Base-by-base conservation (phyloP, 2,888 invertebrate genomes). In the Acanthacorydalis orientalis region DNA sequence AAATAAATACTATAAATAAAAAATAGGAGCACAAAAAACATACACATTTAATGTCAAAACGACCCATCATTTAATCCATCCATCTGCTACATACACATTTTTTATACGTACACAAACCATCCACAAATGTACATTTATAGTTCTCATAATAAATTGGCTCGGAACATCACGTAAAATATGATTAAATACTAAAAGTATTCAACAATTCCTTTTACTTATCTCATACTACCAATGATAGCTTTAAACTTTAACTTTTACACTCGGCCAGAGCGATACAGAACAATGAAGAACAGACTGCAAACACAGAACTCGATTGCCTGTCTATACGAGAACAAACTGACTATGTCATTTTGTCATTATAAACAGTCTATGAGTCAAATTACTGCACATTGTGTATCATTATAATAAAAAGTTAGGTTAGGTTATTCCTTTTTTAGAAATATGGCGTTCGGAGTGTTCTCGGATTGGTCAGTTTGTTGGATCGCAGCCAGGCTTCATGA, bases 321-420 rank as follows among this genome's bases (percentile, higher is more conserved):
- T 49, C 54, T 62, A 59, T 56, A 57, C 60, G 60, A 63, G 58
- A 60, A 57, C 56, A 55, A 60, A 55, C 55, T 59, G 57, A 61
- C 59, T 61, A 63, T 61, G 64, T 65, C 62, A 66, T 65, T 66
- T 66, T 62, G 64, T 65, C 64, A 65, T 66, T 66, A 66, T 64
- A 57, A 59, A 53, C 49, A 59, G 60, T 63, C 62, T 61, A 64
- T 62, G 59, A 62, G 61, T 61, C 60, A 44, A 42, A 23, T 42
- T 31, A 15, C 12, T 16, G 12, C 12, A 37, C 10, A 12, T 31
- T 12, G 31, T 31, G 42, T 42, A 42, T 42, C 31, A 42, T 42
- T 42, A 42, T 42, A 42, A 12, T 31, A 42, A 42, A 42, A 42
- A 42, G 42, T 42, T 16, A 42, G 16, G 42, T 42, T 42, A 42